phyloP scores from a whole-genome alignment of 2,888 invertebrate genomes.

The Tiliacea aurago region DNA sequence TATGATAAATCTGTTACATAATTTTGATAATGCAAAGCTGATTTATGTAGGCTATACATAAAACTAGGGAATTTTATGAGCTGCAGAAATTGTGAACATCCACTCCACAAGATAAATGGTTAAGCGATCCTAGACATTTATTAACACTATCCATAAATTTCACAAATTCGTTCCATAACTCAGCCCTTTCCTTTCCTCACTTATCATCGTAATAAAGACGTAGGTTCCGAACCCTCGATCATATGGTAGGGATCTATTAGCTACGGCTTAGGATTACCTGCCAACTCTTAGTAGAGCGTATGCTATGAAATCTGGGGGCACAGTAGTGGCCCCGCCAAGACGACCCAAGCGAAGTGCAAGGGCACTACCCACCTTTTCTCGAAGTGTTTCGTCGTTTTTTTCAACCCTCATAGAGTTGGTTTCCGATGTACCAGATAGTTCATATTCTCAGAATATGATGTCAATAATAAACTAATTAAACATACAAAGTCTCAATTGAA shows the following conservation, averaged over 20 bases:
- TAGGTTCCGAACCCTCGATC: slow-evolving; percentile 48
- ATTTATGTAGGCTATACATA: not conserved
- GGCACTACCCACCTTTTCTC: too few relatives aligned
- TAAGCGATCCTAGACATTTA: slow-evolving; percentile 42
- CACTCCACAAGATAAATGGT: slow-evolving; percentile 28
- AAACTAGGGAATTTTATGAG: not conserved
- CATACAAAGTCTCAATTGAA: too few relatives aligned
- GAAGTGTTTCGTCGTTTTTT: too few relatives aligned
- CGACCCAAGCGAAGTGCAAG: too few relatives aligned
- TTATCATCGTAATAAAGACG: slow-evolving; percentile 55
- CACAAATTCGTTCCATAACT: slow-evolving; percentile 48
- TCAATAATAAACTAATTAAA: too few relatives aligned
- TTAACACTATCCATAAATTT: slow-evolving; percentile 56
- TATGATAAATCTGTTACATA: not conserved
- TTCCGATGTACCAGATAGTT: too few relatives aligned
- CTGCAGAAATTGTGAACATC: slow-evolving; percentile 8
- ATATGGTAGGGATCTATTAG: slow-evolving; percentile 12
- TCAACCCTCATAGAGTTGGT: too few relatives aligned
- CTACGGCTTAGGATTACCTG: not conserved
- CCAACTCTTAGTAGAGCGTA: slow-evolving; percentile 15
- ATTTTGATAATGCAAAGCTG: not conserved
- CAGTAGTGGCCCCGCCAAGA: too few relatives aligned
- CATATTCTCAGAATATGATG: too few relatives aligned
- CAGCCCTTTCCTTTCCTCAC: slow-evolving; percentile 47
- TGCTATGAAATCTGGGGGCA: not conserved